Evolutionary conservation across 1,140 invertebrate genomes (phyloP).

Genomic region (Trissolcus basalis): DNA sequence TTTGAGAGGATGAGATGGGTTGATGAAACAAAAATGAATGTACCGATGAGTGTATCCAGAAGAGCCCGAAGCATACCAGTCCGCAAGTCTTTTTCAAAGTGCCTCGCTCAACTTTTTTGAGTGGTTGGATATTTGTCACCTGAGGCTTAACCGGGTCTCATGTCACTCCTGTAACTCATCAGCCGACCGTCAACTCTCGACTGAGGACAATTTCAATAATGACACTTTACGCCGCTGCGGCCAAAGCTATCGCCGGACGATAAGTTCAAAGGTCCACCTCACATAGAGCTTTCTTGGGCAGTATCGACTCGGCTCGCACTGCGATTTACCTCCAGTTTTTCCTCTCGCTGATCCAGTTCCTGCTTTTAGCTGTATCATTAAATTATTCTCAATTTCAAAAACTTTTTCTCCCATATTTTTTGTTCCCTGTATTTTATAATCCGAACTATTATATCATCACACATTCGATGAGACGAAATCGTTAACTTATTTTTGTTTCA

Average conservation of each 20-base stretch:
- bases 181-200: conserved; percentile 32
- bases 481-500: too few relatives aligned
- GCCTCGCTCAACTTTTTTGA: neutral
- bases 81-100: neutral
- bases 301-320: conserved; percentile 20
- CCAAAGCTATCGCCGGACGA: conserved; percentile 60
- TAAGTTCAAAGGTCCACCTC: conserved; percentile 65
- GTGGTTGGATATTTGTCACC: neutral
- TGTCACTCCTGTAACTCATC: conserved; percentile 12
- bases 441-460: too few relatives aligned
- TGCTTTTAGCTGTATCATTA: too few relatives aligned
- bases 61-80: conserved; percentile 69
- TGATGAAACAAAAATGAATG: conserved; percentile 22
- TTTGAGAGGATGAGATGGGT: neutral
- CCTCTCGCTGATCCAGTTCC: too few relatives aligned
- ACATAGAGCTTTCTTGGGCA: conserved; percentile 37
- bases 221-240: conserved; percentile 26
- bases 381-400: too few relatives aligned
- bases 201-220: conserved; percentile 42
- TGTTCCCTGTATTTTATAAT: too few relatives aligned
- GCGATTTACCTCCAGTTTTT: conserved; percentile 4
- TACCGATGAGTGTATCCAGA: conserved; percentile 66
- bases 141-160: conserved; percentile 15
- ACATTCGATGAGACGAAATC: too few relatives aligned
- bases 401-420: too few relatives aligned